A percentile compares a stretch with the other conserved stretches of the same genome.
phyloP scores from a whole-genome alignment of 2,888 invertebrate species.

The Meta bourneti region DNA sequence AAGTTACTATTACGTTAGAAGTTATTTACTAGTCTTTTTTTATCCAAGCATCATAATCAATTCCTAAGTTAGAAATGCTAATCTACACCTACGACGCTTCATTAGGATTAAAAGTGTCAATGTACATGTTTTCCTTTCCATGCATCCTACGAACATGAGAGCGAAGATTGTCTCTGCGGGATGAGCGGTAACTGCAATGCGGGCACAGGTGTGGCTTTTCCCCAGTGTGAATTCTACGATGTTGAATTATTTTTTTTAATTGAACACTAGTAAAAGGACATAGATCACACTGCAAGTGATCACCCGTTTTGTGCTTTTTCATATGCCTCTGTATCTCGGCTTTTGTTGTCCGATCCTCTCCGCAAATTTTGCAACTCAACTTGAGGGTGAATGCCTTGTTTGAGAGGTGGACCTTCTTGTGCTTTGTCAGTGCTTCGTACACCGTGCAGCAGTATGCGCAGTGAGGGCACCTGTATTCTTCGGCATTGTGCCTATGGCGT shows the following conservation, averaged over 20 bases:
- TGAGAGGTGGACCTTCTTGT: constrained; percentile 82
- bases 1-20: too few species aligned
- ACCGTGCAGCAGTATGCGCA: constrained; percentile 84
- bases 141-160: constrained; percentile 84
- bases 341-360: constrained; percentile 83
- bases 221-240: constrained; percentile 84
- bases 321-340: constrained; percentile 83
- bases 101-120: constrained; percentile 84
- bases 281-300: constrained; percentile 83
- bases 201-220: constrained; percentile 84
- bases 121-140: constrained; percentile 83
- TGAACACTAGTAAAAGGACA: constrained; percentile 84
- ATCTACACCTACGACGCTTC: constrained; percentile 78
- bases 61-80: too few species aligned
- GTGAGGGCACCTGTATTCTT: constrained; percentile 83
- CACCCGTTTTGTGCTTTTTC: constrained; percentile 83
- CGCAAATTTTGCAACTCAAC: constrained; percentile 83
- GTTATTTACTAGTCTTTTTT: too few species aligned
- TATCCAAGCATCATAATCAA: too few species aligned
- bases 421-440: constrained; percentile 83
- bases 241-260: constrained; percentile 84
- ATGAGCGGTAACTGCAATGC: constrained; percentile 84
- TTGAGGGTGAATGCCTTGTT: constrained; percentile 77
- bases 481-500: constrained; percentile 81
- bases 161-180: constrained; percentile 83